phyloP scores from a whole-genome alignment of 2,113 vertebrate species.

The Heterotis niloticus region DNA sequence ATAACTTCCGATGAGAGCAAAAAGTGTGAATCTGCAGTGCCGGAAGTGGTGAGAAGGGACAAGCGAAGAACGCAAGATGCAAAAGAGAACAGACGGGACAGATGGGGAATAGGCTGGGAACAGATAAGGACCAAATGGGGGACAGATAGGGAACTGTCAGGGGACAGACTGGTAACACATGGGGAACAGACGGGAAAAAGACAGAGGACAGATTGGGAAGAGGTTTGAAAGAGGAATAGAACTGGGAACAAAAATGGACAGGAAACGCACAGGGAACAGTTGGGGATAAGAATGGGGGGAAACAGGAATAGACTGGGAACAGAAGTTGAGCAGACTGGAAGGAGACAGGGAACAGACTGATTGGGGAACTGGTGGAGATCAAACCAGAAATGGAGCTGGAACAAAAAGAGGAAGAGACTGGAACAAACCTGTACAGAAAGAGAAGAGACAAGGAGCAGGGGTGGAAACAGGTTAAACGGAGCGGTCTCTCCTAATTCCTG shows the following conservation, averaged over 20 bases:
- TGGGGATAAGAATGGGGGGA: neutral
- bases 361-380: neutral
- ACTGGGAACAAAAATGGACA: conserved; percentile 19
- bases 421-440: too few species aligned
- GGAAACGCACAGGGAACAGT: neutral
- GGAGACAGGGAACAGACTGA: neutral
- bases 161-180: neutral
- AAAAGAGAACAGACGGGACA: too few species aligned
- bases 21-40: too few species aligned
- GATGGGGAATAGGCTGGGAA: neutral
- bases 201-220: conserved; percentile 11
- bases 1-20: too few species aligned
- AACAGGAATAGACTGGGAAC: neutral
- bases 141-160: too few species aligned
- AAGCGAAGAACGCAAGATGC: too few species aligned
- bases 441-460: too few species aligned
- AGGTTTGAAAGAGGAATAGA: conserved; percentile 2
- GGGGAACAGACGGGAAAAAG: neutral
- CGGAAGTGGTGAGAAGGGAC: too few species aligned
- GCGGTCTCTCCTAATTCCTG: too few species aligned
- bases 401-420: too few species aligned
- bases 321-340: neutral
- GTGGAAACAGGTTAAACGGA: too few species aligned
- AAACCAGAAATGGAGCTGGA: too few species aligned
- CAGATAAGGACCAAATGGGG: neutral